Conservation (phyloP, 1,140 invertebrate species). For the Pseudomyrmex cubaensis region DNA sequence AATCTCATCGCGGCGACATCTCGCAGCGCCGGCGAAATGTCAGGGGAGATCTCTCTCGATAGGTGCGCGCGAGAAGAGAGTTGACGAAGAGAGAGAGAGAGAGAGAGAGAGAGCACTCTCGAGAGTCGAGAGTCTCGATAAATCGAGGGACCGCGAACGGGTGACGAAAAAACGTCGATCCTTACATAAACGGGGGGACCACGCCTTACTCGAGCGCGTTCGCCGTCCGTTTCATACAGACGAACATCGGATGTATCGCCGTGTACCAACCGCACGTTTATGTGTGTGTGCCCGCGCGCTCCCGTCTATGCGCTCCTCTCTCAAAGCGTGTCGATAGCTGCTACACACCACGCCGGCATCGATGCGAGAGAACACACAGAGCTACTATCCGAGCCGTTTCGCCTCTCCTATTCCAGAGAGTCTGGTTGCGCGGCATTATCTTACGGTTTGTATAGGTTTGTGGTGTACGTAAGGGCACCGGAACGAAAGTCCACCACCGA, state of each 20-base stretch:
- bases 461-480: conserved; percentile 67
- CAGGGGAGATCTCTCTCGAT: conserved; percentile 48
- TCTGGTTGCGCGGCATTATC: conserved; percentile 53
- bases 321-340: conserved; percentile 69
- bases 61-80: neutral
- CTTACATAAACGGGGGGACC: conserved; percentile 77
- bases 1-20: conserved; percentile 55
- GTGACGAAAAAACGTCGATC: conserved; percentile 75
- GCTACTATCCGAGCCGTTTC: conserved; percentile 41
- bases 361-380: conserved; percentile 49
- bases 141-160: conserved; percentile 63
- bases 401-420: conserved; percentile 50
- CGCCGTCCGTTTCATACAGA: conserved; percentile 39
- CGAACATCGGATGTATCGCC: conserved; percentile 35
- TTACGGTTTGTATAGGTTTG: conserved; percentile 54
- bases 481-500: conserved; percentile 68
- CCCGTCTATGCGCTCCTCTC: conserved; percentile 63
- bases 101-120: neutral
- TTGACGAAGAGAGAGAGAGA: neutral
- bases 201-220: conserved; percentile 74
- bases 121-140: conserved; percentile 9
- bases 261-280: neutral
- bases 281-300: conserved; percentile 18
- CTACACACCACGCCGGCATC: conserved; percentile 21
- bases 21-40: conserved; percentile 60